Evolutionary conservation across 1,140 invertebrate genomes (phyloP).

Genomic region (Drosophila pseudoananassae): DNA sequence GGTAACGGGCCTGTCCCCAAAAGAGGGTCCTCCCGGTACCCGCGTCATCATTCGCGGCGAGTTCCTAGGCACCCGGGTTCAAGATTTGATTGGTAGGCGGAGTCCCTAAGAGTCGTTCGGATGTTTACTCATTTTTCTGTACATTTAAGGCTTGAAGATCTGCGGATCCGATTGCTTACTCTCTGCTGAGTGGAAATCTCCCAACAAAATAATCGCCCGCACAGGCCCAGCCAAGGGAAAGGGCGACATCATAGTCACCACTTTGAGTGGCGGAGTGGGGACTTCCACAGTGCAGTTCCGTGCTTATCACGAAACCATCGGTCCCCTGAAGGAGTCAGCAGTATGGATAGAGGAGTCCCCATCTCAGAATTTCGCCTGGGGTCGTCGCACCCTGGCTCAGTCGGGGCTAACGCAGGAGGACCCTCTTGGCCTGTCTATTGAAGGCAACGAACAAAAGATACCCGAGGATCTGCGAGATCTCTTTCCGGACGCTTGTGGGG

Average conservation of each 20-base stretch:
- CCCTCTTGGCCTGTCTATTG: constrained; percentile 96
- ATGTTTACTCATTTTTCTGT: constrained; percentile 1
- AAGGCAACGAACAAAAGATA: constrained; percentile 96
- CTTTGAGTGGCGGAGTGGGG: constrained; percentile 94
- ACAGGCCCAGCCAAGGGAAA: constrained; percentile 96
- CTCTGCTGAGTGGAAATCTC: constrained; percentile 98
- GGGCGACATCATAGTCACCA: constrained; percentile 98
- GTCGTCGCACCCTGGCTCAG: constrained; percentile 91
- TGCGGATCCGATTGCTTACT: constrained; percentile 97
- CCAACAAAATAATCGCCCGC: constrained; percentile 98
- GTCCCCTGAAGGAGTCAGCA: constrained; percentile 98
- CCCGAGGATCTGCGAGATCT: constrained; percentile 95
- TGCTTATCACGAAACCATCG: constrained; percentile 94
- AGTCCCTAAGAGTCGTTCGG: constrained; percentile 5
- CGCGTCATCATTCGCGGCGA: constrained; percentile 98
- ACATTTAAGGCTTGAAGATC: constrained; percentile 92
- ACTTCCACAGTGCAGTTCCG: constrained; percentile 98
- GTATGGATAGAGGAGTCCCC: constrained; percentile 98
- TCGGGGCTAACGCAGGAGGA: constrained; percentile 95
- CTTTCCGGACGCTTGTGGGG: constrained; percentile 95
- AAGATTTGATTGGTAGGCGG: constrained; percentile 93
- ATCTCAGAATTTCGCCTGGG: constrained; percentile 90
- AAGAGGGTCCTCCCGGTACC: constrained; percentile 98
- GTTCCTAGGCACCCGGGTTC: constrained; percentile 93
- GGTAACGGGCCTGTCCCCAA: constrained; percentile 98